phyloP scores from a whole-genome alignment of 92 coral and sea anemone species.

The Muricea muricata region DNA sequence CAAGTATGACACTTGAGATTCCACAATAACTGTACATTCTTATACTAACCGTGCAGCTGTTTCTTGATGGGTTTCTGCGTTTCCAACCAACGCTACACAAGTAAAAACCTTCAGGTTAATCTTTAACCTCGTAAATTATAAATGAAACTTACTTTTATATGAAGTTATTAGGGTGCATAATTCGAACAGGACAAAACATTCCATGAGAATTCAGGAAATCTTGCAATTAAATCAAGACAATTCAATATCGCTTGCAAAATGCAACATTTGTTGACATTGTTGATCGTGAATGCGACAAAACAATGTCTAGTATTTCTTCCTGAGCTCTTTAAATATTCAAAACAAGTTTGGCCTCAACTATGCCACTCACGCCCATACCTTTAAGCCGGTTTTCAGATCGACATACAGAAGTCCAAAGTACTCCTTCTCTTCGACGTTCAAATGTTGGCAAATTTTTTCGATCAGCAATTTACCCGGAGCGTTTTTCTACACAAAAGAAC shows the following conservation, averaged over 20 bases:
- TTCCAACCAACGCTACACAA: constrained; percentile 85
- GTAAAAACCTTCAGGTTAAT: constrained; percentile 22
- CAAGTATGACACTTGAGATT: no score
- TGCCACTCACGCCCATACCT: constrained; percentile 59
- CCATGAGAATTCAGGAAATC: no score
- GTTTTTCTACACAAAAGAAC: constrained; percentile 79
- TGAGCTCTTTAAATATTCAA: neutral
- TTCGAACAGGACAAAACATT: neutral
- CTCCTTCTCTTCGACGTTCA: constrained; percentile 85
- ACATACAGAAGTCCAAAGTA: constrained; percentile 90
- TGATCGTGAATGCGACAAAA: constrained; percentile 10
- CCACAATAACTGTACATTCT: no score
- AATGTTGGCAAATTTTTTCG: constrained; percentile 81
- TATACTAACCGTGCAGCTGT: constrained; percentile 82
- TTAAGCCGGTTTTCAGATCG: constrained; percentile 77
- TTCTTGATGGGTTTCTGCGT: constrained; percentile 89
- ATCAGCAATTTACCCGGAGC: constrained; percentile 91
- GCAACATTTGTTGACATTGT: neutral
- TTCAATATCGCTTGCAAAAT: constrained; percentile 3
- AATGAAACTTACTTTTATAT: neutral
- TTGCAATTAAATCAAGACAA: neutral
- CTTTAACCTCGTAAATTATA: constrained; percentile 19
- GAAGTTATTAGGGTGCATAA: no score
- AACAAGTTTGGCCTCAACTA: neutral
- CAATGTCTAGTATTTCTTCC: constrained; percentile 15